These are phyloP conservation scores for Rhipidura dahli DNA, from an alignment of 2,113 vertebrate species.

Conservation along the genomic window DNA sequence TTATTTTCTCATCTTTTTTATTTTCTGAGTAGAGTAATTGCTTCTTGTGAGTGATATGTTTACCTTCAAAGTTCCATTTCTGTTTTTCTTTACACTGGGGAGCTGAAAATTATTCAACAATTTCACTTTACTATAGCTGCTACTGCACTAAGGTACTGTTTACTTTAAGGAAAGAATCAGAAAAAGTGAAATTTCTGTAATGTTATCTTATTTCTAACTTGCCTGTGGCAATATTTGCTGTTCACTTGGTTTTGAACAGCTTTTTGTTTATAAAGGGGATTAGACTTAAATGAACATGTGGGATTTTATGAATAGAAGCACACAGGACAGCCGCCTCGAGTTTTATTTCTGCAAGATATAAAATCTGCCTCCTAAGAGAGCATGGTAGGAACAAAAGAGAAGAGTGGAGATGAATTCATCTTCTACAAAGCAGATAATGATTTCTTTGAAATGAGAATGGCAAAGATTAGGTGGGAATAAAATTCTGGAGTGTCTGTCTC, in stretches of 20 bases:
- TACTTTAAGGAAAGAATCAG: not conserved
- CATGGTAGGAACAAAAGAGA: not conserved
- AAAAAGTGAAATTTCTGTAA: not conserved
- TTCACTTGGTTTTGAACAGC: not conserved
- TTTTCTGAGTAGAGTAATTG: not conserved
- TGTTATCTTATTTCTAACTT: not conserved
- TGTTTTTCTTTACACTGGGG: not conserved
- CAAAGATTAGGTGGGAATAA: not conserved
- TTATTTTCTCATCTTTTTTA: not conserved
- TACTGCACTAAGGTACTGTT: not conserved
- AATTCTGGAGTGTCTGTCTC: not conserved
- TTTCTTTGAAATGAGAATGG: not conserved
- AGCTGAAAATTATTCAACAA: not conserved
- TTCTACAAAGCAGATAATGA: not conserved
- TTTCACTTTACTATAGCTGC: not conserved
- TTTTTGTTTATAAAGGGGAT: conserved; percentile 7
- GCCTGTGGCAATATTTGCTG: not conserved
- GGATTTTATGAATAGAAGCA: not conserved
- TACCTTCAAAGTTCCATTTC: not conserved
- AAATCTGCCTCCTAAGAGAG: not conserved
- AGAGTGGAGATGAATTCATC: not conserved
- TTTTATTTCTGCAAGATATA: not conserved
- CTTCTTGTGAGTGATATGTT: not conserved
- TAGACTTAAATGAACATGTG: not conserved
- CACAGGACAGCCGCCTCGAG: not conserved